Evolutionary conservation across 2,113 vertebrate species (phyloP).

Genomic region (Conger conger): DNA sequence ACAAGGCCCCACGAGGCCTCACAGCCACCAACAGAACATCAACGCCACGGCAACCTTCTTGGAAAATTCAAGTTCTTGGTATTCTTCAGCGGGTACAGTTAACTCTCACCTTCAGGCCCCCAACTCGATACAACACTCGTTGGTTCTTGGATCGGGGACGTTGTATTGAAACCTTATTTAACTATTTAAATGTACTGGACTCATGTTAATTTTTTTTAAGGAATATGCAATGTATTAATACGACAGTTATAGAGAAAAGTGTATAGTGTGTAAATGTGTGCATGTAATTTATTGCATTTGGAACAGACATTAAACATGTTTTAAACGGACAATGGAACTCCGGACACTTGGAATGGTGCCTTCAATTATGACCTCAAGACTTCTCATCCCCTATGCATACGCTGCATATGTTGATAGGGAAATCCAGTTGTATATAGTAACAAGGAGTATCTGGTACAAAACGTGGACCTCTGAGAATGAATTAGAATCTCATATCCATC

Average conservation of each 20-base stretch:
- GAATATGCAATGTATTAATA: slow-evolving; percentile 88
- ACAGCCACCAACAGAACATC: slow-evolving; percentile 84
- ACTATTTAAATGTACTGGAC: slow-evolving; percentile 75
- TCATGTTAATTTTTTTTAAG: slow-evolving; percentile 85
- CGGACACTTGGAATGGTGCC: slow-evolving; percentile 87
- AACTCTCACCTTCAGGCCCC: slow-evolving; percentile 87
- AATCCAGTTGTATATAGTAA: slow-evolving; percentile 86
- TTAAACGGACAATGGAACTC: slow-evolving; percentile 83
- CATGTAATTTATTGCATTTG: slow-evolving; percentile 99
- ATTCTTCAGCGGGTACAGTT: slow-evolving; percentile 79
- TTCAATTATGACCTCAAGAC: slow-evolving; percentile 84
- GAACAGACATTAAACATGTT: slow-evolving; percentile 82
- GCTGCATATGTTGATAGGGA: slow-evolving; percentile 85
- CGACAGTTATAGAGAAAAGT: slow-evolving; percentile 82
- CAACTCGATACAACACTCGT: slow-evolving; percentile 90
- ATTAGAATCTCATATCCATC: slow-evolving; percentile 16
- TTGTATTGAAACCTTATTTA: slow-evolving; percentile 82
- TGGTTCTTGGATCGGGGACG: slow-evolving; percentile 94
- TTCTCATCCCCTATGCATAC: slow-evolving; percentile 72
- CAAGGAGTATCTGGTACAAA: slow-evolving; percentile 76
- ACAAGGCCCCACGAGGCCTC: slow-evolving; percentile 80
- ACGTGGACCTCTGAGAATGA: slow-evolving; percentile 62
- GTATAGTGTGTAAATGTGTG: slow-evolving; percentile 98
- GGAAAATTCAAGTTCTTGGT: slow-evolving; percentile 92
- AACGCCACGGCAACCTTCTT: slow-evolving; percentile 87